These are phyloP conservation scores for Ischnus inquisitorius DNA, from an alignment of 2,888 invertebrate genomes.

Conservation along the genomic window DNA sequence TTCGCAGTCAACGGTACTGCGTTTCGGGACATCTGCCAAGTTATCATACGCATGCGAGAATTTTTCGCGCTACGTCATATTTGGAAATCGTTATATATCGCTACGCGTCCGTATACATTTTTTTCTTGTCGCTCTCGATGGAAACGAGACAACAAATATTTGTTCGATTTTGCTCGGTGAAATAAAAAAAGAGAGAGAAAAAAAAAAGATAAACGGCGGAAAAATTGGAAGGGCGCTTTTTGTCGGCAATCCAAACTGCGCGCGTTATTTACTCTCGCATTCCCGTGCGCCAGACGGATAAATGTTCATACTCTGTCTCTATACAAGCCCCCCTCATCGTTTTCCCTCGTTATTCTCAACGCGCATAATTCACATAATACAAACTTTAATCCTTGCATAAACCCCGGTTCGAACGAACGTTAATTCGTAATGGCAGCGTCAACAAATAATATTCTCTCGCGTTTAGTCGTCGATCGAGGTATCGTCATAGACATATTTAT, in stretches of 20 bases:
- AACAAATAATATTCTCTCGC: no score
- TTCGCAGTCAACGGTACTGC: not conserved
- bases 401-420: no score
- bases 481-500: no score
- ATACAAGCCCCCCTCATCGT: no score
- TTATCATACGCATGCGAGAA: not conserved
- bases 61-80: slow-evolving; percentile 14
- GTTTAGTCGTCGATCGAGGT: no score
- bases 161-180: slow-evolving; percentile 22
- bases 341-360: no score
- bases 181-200: not conserved
- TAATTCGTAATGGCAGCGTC: no score
- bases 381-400: no score
- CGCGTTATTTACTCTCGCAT: not conserved
- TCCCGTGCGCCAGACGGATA: not conserved
- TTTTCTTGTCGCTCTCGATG: not conserved
- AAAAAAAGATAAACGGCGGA: not conserved
- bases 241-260: not conserved
- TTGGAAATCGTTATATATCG: slow-evolving; percentile 1
- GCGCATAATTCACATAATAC: no score
- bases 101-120: not conserved
- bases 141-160: slow-evolving; percentile 35
- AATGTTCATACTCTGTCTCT: no score
- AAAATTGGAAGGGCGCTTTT: not conserved
- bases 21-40: not conserved